Evolutionary conservation across 2,888 invertebrate genomes (phyloP), one percentile per base, ranked within the genome.

Genomic region (Oxyscelio sp.): DNA sequence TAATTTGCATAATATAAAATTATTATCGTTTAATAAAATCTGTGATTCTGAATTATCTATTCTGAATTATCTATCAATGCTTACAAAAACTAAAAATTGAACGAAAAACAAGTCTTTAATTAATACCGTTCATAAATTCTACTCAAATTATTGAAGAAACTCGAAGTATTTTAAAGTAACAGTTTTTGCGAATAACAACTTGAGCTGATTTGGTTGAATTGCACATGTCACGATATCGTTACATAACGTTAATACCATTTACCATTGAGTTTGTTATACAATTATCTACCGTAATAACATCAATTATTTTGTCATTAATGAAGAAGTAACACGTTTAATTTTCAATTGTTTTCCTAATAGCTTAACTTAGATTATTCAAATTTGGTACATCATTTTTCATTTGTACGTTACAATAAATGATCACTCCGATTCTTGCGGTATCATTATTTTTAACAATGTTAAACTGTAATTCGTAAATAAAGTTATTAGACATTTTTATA

Each of bases 201-300:
- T 24, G 13, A 8, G 27, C 9, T 59, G 59, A 59, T 59, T 59
- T 48, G 19, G 34, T 59, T 52, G 52, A 40, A 15, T 34, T 61
- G 54, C 63, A 70, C 61, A 48, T 61, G 70, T 56, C 78, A 63
- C 43, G 70, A 34, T 63, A 63, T 21, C n/a, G 24, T 70, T 79
- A 48, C 71, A 63, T 70, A 79, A 79, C 59, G 5, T 31, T 15
- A 38, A 63, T 24, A 17, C 21, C 15, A 63, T 43, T 40, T 63
- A 63, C 31, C 52, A 61, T 78, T 54, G 54, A 15, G 54, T 75
- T 75, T 54, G 6, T 59, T 54, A 40, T 34, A 68, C 31, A 54
- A 68, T 77, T 40, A 59, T 66, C 52, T 68, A 45, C 9, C 34
- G 40, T 31, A 68, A 38, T 74, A 43, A 43, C 45, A 63, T 68